These are phyloP conservation scores for Rhopilema esculentum DNA, from an alignment of 30 jellyfish, hydroid and myxozoan genomes.

Conservation along the genomic window DNA sequence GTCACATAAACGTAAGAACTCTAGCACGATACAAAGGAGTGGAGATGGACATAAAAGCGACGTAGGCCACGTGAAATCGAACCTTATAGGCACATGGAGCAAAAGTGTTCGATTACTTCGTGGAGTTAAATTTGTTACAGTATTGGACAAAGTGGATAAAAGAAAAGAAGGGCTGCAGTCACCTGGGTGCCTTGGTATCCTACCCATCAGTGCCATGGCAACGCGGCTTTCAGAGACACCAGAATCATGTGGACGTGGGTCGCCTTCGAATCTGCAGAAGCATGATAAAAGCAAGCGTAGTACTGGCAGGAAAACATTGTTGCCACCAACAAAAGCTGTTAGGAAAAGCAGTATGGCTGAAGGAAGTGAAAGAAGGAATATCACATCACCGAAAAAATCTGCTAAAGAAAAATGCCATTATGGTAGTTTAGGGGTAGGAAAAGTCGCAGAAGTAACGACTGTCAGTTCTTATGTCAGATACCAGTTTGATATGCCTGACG, in stretches of 20 bases:
- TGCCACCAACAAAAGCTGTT: not conserved
- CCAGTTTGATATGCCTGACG: conserved; percentile 62
- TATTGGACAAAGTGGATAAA: not conserved
- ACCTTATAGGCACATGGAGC: not conserved
- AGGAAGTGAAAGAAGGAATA: not conserved
- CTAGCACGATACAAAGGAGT: not conserved
- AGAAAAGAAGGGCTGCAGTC: not conserved
- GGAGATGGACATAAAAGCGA: not conserved
- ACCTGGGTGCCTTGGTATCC: not conserved
- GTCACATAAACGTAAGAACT: not conserved
- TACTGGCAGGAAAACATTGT: not conserved
- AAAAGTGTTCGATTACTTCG: conserved; percentile 8
- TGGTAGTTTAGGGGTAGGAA: conserved; percentile 25
- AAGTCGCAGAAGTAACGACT: conserved; percentile 45
- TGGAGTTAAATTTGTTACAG: not conserved
- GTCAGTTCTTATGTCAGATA: conserved; percentile 48
- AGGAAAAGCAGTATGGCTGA: not conserved
- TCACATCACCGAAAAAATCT: not conserved
- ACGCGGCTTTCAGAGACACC: conserved; percentile 9
- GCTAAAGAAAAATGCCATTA: not conserved
- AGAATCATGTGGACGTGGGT: conserved; percentile 2
- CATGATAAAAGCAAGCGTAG: not conserved
- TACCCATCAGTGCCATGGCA: not conserved
- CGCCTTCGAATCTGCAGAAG: not conserved
- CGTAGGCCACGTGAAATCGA: not conserved